Evolutionary conservation across 2,113 vertebrate genomes (phyloP).

Genomic region (Edolisoma coerulescens): DNA sequence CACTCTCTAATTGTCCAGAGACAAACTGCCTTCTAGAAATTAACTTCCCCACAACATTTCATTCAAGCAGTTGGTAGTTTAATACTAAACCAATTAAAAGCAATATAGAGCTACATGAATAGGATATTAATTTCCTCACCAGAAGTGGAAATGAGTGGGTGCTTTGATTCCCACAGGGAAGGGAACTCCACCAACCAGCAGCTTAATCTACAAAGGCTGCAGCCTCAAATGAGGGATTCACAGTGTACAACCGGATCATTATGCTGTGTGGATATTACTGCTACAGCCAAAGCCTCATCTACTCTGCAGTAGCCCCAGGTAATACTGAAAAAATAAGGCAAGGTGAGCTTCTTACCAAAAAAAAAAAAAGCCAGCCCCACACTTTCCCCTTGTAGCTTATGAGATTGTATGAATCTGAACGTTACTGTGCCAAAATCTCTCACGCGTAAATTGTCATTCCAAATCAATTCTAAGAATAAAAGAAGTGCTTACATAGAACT

Average conservation of each 20-base stretch:
- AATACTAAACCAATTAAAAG: slow-evolving; percentile 46
- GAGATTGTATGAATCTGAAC: neutral
- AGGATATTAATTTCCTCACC: slow-evolving; percentile 23
- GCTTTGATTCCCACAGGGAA: slow-evolving; percentile 17
- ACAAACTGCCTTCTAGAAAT: slow-evolving; percentile 4
- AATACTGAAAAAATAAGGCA: slow-evolving; percentile 2
- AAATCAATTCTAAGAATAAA: slow-evolving; percentile 33
- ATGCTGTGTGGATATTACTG: neutral
- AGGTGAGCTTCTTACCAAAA: neutral
- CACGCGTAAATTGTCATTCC: neutral
- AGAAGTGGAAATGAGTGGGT: neutral
- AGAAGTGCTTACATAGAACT: neutral
- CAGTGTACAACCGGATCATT: neutral
- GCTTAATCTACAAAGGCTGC: slow-evolving; percentile 21
- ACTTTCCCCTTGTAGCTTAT: neutral
- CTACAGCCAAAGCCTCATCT: neutral
- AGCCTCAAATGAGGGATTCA: neutral
- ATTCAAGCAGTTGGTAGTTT: neutral
- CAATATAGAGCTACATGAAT: neutral
- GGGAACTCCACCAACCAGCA: neutral
- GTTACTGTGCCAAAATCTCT: neutral
- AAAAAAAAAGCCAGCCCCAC: neutral
- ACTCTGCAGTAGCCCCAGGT: neutral
- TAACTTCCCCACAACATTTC: neutral
- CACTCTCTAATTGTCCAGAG: slow-evolving; percentile 5